Percentiles rank a stretch among this genome's conserved stretches.
Conservation (phyloP, 2,113 vertebrate species). For the Vombatus ursinus region DNA sequence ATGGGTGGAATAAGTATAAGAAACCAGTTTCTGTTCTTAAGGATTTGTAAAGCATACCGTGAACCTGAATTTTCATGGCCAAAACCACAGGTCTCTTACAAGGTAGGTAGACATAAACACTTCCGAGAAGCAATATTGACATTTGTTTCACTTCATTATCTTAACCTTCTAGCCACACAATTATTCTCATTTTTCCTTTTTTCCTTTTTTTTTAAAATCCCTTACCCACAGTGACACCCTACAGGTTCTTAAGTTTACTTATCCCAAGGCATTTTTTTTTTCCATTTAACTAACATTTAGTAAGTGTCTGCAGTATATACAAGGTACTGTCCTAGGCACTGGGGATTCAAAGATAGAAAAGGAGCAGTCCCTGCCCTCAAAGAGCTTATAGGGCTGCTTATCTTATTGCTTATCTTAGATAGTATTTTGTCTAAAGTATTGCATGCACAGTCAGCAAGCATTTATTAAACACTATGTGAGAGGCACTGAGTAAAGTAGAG, state of each 20-base stretch:
- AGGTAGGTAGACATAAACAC: neutral
- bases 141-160: neutral
- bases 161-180: neutral
- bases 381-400: neutral
- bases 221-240: neutral
- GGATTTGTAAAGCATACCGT: neutral
- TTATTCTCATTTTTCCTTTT: constrained; percentile 2
- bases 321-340: neutral
- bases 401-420: too few relatives aligned
- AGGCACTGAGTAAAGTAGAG: too few relatives aligned
- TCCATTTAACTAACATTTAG: neutral
- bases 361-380: neutral
- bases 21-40: neutral
- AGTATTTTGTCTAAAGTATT: too few relatives aligned
- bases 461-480: too few relatives aligned
- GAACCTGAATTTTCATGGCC: neutral
- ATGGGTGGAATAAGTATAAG: neutral
- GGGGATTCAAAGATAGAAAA: too few relatives aligned
- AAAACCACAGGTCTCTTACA: neutral
- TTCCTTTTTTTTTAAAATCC: constrained; percentile 17
- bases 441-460: too few relatives aligned
- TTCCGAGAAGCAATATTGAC: neutral
- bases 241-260: neutral
- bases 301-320: neutral
- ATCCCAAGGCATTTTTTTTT: neutral